Conservation (phyloP, 1,140 invertebrate species). For the Lepidurus couesii region DNA sequence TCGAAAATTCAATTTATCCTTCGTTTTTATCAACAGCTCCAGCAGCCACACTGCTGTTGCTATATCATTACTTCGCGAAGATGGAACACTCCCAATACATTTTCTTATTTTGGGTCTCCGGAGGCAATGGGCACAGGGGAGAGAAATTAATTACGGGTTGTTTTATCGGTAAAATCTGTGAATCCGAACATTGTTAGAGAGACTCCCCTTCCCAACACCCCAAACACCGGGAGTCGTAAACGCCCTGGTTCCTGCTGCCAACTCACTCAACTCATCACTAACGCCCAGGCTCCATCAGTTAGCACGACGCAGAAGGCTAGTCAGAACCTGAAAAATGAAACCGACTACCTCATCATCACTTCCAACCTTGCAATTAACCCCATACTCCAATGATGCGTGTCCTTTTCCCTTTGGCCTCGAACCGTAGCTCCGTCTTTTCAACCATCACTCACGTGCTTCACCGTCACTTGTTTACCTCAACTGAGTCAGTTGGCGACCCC, state of each 20-base stretch:
- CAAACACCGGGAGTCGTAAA: neutral
- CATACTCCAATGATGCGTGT: neutral
- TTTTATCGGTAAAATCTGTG: neutral
- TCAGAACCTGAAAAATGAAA: neutral
- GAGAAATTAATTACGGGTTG: neutral
- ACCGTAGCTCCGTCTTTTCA: neutral
- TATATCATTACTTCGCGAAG: neutral
- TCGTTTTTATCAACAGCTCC: neutral
- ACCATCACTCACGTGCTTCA: constrained; percentile 16
- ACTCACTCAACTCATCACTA: neutral
- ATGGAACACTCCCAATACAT: neutral
- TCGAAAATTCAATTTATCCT: neutral
- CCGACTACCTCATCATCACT: constrained; percentile 15
- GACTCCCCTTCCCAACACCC: neutral
- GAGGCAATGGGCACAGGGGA: neutral
- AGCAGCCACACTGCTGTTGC: neutral
- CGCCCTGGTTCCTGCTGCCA: neutral
- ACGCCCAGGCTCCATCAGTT: constrained; percentile 13
- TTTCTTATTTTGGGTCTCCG: neutral
- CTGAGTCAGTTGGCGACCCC: too few relatives aligned
- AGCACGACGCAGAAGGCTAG: neutral
- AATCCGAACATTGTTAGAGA: neutral
- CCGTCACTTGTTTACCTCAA: neutral
- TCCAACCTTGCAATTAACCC: constrained; percentile 4
- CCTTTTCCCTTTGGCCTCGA: neutral